Evolutionary conservation across 2,797 vertebrate species (phyloP).

Genomic region (Gambelia wislizenii): DNA sequence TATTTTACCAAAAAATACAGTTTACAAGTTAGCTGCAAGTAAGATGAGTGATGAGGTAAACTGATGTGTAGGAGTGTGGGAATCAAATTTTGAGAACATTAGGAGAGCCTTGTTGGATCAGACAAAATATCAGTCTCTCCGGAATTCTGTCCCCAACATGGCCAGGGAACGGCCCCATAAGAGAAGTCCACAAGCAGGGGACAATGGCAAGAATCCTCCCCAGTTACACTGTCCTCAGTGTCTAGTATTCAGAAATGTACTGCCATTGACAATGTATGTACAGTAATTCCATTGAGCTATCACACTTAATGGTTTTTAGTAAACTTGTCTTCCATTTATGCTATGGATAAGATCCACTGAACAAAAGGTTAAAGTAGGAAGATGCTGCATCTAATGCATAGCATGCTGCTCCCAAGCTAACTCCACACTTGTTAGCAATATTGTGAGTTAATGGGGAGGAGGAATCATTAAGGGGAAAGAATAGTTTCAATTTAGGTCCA

Average conservation of each 20-base stretch:
- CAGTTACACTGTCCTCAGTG: neutral
- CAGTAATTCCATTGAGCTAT: neutral
- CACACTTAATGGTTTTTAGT: neutral
- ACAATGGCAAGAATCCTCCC: neutral
- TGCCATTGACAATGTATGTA: neutral
- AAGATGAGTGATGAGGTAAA: neutral
- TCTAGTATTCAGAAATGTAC: neutral
- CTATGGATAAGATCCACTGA: neutral
- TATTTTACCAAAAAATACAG: neutral
- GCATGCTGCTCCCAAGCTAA: neutral
- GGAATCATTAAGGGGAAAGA: neutral
- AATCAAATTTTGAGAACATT: neutral
- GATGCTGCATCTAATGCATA: neutral
- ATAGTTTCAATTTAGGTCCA: slow-evolving; percentile 30
- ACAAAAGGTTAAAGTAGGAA: neutral
- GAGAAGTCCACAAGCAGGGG: neutral
- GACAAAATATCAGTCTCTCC: neutral
- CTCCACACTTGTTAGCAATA: neutral
- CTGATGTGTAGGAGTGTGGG: neutral
- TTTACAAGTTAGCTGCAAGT: neutral
- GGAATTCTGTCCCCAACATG: neutral
- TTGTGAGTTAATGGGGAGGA: neutral
- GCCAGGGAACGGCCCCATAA: too few relatives aligned
- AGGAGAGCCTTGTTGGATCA: neutral
- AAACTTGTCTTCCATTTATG: neutral